Conservation (phyloP, 2,797 vertebrate genomes). For the Arrhamphus sclerolepis region DNA sequence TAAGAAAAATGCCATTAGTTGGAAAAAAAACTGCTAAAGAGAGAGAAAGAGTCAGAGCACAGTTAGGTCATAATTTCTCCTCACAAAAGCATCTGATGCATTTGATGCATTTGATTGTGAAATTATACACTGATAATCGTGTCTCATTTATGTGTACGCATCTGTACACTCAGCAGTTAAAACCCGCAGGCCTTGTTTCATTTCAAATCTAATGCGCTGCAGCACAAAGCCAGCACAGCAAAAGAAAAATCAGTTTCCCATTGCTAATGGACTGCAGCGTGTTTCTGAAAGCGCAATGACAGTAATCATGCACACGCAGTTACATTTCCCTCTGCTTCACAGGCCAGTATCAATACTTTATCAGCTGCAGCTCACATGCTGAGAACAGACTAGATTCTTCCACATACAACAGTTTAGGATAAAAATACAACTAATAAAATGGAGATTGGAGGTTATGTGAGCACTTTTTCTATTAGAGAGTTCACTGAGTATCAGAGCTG, state of each 20-base stretch:
- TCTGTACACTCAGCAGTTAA: constrained; percentile 7
- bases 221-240: constrained; percentile 8
- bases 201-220: constrained; percentile 16
- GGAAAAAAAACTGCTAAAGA: no score
- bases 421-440: constrained; percentile 7
- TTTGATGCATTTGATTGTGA: not conserved
- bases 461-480: not conserved
- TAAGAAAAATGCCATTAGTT: no score
- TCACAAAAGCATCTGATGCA: no score
- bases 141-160: constrained; percentile 7
- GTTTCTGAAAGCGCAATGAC: constrained; percentile 11
- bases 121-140: not conserved
- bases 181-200: constrained; percentile 10
- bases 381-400: constrained; percentile 9
- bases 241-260: constrained; percentile 9
- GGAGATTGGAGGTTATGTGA: not conserved
- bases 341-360: constrained; percentile 8
- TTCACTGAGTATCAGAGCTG: not conserved
- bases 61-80: no score
- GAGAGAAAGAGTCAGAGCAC: not conserved
- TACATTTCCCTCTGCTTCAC: constrained; percentile 14
- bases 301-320: constrained; percentile 11
- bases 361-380: constrained; percentile 13
- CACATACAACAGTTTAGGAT: not conserved
- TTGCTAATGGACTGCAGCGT: constrained; percentile 19